Evolutionary conservation across 1,140 invertebrate species (phyloP).

Genomic region (Drosophila busckii): DNA sequence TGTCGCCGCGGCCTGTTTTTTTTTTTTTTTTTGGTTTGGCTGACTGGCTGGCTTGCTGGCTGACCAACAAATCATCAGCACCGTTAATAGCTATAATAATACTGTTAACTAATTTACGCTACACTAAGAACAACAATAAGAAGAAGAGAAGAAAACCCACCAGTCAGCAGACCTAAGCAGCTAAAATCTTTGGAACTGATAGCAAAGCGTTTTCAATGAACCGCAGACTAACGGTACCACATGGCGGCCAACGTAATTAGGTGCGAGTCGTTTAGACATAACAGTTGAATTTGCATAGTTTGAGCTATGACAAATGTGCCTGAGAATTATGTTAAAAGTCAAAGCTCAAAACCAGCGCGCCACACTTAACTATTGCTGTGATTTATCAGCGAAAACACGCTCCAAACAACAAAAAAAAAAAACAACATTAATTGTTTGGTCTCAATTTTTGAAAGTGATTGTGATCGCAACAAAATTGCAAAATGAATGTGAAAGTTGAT

Average conservation of each 20-base stretch:
- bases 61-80: constrained; percentile 60
- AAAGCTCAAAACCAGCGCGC: neutral
- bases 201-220: constrained; percentile 57
- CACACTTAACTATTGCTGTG: neutral
- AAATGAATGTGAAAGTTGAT: constrained; percentile 72
- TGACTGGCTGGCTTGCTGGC: too few species aligned
- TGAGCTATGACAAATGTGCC: neutral
- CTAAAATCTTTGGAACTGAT: constrained; percentile 41
- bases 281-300: constrained; percentile 43
- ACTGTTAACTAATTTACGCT: constrained; percentile 74
- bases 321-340: constrained; percentile 55
- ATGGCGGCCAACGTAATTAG: constrained; percentile 62
- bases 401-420: constrained; percentile 17
- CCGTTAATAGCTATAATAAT: constrained; percentile 69
- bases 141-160: constrained; percentile 43
- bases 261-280: constrained; percentile 38
- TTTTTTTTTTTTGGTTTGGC: constrained; percentile 14
- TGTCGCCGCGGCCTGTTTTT: constrained; percentile 43
- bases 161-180: constrained; percentile 40
- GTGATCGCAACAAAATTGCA: constrained; percentile 46
- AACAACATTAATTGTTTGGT: too few species aligned
- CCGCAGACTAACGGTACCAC: constrained; percentile 44
- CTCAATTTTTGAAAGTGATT: constrained; percentile 56
- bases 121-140: constrained; percentile 27
- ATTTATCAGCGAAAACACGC: constrained; percentile 35